These are phyloP conservation scores for Agrochola lota DNA, from an alignment of 2,888 invertebrate species.

Conservation along the genomic window DNA sequence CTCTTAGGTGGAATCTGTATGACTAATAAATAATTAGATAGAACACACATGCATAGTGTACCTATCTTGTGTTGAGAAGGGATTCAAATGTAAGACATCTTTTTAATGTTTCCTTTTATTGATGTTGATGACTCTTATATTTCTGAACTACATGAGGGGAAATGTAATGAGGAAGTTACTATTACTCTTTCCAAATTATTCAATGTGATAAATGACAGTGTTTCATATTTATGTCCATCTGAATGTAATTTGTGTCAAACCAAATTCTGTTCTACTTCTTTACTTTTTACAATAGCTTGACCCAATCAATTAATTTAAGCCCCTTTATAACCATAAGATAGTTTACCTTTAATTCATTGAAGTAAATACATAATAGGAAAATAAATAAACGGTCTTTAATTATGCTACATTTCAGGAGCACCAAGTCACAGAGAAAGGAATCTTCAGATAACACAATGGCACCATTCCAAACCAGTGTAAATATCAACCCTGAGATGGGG, in stretches of 20 bases:
- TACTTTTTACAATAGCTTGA: too few relatives aligned
- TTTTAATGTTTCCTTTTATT: neutral
- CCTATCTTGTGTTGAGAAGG: neutral
- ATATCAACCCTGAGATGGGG: slow-evolving; percentile 94
- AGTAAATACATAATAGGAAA: too few relatives aligned
- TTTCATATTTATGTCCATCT: neutral
- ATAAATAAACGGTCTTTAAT: neutral
- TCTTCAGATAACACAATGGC: slow-evolving; percentile 93
- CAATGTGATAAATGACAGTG: too few relatives aligned
- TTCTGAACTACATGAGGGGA: neutral
- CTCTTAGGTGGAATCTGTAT: slow-evolving; percentile 13
- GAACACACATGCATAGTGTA: neutral
- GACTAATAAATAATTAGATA: neutral
- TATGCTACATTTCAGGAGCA: slow-evolving; percentile 86
- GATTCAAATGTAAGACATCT: neutral
- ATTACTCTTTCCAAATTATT: neutral
- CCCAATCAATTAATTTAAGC: too few relatives aligned
- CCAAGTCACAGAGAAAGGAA: slow-evolving; percentile 92
- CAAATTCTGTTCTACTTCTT: too few relatives aligned
- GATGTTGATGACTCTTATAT: neutral
- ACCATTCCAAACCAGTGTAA: slow-evolving; percentile 96
- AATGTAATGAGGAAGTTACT: neutral
- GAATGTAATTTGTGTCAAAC: too few relatives aligned
- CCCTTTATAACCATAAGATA: too few relatives aligned
- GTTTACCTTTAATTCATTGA: too few relatives aligned